Evolutionary conservation across 2,797 vertebrate species (phyloP), one percentile per base, ranked within the genome.

Genomic region (Sebastolobus alascanus): DNA sequence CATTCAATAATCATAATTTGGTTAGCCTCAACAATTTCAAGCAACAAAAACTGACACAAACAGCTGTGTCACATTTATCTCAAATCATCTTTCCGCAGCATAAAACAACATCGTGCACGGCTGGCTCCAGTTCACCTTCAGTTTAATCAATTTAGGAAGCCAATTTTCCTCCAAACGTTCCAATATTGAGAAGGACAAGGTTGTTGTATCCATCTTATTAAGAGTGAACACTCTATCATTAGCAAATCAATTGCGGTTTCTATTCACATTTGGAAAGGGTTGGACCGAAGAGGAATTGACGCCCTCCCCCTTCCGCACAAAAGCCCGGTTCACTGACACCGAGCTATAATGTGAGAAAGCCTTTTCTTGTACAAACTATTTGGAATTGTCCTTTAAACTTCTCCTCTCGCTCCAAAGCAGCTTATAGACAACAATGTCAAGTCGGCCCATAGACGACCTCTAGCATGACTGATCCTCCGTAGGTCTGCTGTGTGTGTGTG

Each of bases 231-330:
- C 72, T 84, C 87, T 86, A 75, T 92, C 91, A 93, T 92, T 92
- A 93, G 89, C 91, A 92, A 94, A 93, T 94, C 91, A 94, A 93
- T 90, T 91, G 91, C 65, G 46, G 52, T 65, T 89, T 85, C 82
- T 87, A 76, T 91, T 90, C 87, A 90, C 76, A 78, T 86, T 76
- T 75, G 78, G 65, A 86, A 87, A 68, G 71, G 86, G 73, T 60
- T 89, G 84, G 85, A 84, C 69, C 31, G 68, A 71, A 84, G 70
- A 52, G 56, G 67, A 87, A 80, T 71, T 27, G 61, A 79, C 61
- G 10, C 70, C 87, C 85, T 83, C 86, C 90, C 86, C 83, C 86
- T 83, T 61, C 68, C 9, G 11, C 59, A 65, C 66, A 50, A 77
- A 87, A 89, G 80, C 77, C 73, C 70, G 77, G 31, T 68, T 84